Base-by-base conservation (phyloP, 2,888 invertebrate species). In the Drosophila cognata region DNA sequence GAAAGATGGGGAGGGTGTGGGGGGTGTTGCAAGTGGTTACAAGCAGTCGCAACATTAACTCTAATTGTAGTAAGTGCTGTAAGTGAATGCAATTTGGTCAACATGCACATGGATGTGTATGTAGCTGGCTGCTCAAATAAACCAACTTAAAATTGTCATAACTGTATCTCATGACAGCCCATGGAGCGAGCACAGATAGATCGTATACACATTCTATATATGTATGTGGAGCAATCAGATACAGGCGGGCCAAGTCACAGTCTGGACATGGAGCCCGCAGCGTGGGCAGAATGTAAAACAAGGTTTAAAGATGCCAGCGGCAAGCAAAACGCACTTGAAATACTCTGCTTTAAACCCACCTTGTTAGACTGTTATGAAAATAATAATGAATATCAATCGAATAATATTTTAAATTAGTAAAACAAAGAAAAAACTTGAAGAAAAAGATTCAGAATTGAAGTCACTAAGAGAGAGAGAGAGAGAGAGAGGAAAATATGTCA, bases 141-240 rank as follows among this genome's bases (percentile, higher is more conserved):
- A 85, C 88, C 91, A 84, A 90, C 91, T 85, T 90, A 90, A 85
- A 90, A 85, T 87, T 85, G 91, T 87, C 88, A 81, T 85, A 85
- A 87, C 85, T 90, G 91, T 90, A 84, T 84, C 89, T 89, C 90
- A 85, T 87, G 89, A 81, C 72, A 84, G 75, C 75, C 81, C 76
- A 74, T 75, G 89, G 89, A 79, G 80, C 76, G 82, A 70, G 65
- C 76, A 88, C 62, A 79, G 53, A 57, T 60, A 46, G 57, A 66
- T 31, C 35, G 21, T 25, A 31, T 21, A 18, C 10, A 31, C 31
- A 58, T 46, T 25, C 46, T 52, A 33, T 33, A 25, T 53, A 55
- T 21, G 8, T 77, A 82, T 88, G 83, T 84, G 58, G 84, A 90
- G 88, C 86, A 90, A 76, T 82, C 83, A 70, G 61, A 48, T n/a